Conservation (phyloP, 1,140 invertebrate genomes). For the Neodiprion virginianus region DNA sequence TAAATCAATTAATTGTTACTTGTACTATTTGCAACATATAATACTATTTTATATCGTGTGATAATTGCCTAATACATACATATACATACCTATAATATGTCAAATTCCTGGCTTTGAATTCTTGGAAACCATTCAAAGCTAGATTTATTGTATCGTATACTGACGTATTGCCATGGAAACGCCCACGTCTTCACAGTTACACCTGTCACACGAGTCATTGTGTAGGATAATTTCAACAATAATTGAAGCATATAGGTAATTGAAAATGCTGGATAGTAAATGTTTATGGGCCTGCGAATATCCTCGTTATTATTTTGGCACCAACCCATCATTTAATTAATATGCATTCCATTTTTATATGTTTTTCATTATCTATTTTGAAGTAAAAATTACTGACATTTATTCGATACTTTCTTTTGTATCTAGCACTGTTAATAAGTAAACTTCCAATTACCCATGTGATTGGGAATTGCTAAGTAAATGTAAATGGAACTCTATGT, state of each 20-base stretch:
- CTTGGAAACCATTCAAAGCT: background rate
- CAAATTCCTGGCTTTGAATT: background rate
- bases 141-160: background rate
- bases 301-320: background rate
- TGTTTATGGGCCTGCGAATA: background rate
- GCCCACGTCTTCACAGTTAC: background rate
- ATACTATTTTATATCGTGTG: background rate
- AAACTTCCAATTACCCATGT: background rate
- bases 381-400: no score
- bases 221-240: background rate
- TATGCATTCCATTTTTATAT: background rate
- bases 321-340: background rate
- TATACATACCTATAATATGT: background rate
- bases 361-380: no score
- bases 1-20: background rate
- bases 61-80: background rate
- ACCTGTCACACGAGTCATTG: background rate
- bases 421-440: background rate
- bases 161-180: background rate
- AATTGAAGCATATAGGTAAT: background rate
- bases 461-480: background rate
- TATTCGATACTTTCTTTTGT: background rate
- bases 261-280: background rate
- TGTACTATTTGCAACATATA: background rate
- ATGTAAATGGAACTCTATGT: conserved; percentile 8